phyloP scores from a whole-genome alignment of 2,113 vertebrate species.

The Xenopus tropicalis region DNA sequence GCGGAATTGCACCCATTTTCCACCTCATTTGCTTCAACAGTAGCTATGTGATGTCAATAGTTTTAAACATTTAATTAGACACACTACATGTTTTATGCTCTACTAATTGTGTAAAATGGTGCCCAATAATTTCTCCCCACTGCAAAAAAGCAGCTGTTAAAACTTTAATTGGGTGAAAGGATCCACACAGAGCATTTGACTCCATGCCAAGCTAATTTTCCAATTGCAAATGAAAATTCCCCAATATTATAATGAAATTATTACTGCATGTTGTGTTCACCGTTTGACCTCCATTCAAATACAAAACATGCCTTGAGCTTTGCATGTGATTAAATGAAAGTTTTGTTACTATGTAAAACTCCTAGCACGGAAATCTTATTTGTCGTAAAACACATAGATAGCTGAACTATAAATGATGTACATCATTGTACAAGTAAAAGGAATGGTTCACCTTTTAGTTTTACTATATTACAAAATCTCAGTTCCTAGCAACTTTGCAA shows the following conservation, averaged over 20 bases:
- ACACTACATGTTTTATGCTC: conserved; percentile 61
- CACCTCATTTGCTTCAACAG: conserved; percentile 59
- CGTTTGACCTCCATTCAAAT: neutral
- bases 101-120: conserved; percentile 62
- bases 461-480: too few relatives aligned
- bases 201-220: conserved; percentile 37
- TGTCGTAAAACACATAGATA: neutral
- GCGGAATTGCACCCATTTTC: conserved; percentile 57
- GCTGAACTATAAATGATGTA: neutral
- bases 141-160: conserved; percentile 60
- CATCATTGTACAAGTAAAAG: too few relatives aligned
- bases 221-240: conserved; percentile 42
- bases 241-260: conserved; percentile 50
- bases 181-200: conserved; percentile 47
- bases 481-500: too few relatives aligned
- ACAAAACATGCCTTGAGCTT: conserved; percentile 53
- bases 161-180: conserved; percentile 60
- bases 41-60: conserved; percentile 62
- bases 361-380: conserved; percentile 1
- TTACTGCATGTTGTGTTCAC: conserved; percentile 35
- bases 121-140: conserved; percentile 60
- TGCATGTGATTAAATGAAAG: neutral
- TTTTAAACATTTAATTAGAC: conserved; percentile 64
- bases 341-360: neutral
- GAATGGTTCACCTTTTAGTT: too few relatives aligned